Percentiles rank a stretch among this genome's conserved stretches.
Evolutionary conservation across 2,888 invertebrate species (phyloP).

Genomic region (Caenorhabditis wallacei): DNA sequence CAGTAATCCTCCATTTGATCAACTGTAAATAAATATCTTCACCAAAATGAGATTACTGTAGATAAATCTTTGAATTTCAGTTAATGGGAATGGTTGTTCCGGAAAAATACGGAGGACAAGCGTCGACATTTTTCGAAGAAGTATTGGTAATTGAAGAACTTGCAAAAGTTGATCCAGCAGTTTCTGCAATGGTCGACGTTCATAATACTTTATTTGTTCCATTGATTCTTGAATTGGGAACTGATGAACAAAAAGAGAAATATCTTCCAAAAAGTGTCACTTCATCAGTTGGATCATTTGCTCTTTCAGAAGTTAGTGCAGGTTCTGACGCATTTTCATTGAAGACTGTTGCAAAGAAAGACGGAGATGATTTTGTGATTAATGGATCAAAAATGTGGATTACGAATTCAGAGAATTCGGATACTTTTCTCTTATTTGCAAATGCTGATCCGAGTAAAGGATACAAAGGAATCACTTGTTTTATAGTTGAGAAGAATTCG

Average conservation of each 20-base stretch:
- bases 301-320: constrained; percentile 92
- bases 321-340: constrained; percentile 97
- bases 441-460: constrained; percentile 79
- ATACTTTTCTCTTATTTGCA: constrained; percentile 88
- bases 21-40: no score
- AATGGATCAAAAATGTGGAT: constrained; percentile 99
- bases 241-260: constrained; percentile 92
- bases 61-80: constrained; percentile 84
- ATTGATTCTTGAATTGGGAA: constrained; percentile 90
- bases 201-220: constrained; percentile 96
- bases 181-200: constrained; percentile 93
- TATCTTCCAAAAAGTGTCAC: constrained; percentile 92
- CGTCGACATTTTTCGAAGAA: constrained; percentile 92
- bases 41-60: no score
- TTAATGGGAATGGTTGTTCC: constrained; percentile 95
- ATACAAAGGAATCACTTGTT: constrained; percentile 89
- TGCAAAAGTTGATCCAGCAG: constrained; percentile 92
- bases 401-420: constrained; percentile 95
- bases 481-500: constrained; percentile 92
- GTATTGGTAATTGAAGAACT: constrained; percentile 94
- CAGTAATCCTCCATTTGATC: no score
- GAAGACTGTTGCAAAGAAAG: constrained; percentile 90
- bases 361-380: constrained; percentile 91
- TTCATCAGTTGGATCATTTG: constrained; percentile 92
- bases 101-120: constrained; percentile 89